These are phyloP conservation scores for Henicopernis longicauda DNA, from an alignment of 2,113 vertebrate species.

Conservation along the genomic window DNA sequence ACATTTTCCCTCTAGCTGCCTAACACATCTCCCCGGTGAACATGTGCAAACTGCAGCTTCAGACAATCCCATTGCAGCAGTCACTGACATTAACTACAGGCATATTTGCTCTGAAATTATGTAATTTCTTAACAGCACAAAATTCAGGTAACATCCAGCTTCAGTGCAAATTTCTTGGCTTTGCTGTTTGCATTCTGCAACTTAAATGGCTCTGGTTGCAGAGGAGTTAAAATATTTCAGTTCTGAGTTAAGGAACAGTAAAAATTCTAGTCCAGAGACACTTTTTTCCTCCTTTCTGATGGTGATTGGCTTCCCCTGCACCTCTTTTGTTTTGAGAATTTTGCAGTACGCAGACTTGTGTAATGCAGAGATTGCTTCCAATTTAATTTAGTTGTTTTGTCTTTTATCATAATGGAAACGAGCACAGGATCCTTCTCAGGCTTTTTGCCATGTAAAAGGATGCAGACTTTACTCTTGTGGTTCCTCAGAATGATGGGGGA, in stretches of 20 bases:
- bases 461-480: neutral
- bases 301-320: neutral
- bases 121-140: neutral
- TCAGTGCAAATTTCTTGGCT: neutral
- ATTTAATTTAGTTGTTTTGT: slow-evolving; percentile 91
- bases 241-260: slow-evolving; percentile 53
- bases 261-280: neutral
- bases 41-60: neutral
- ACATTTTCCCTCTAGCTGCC: neutral
- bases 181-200: neutral
- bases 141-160: neutral
- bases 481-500: neutral
- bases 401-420: slow-evolving; percentile 63
- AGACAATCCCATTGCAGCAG: neutral
- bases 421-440: slow-evolving; percentile 46
- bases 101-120: neutral
- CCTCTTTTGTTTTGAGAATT: slow-evolving; percentile 64
- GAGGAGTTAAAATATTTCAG: slow-evolving; percentile 65
- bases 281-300: neutral
- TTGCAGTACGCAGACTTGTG: slow-evolving; percentile 40
- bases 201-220: neutral
- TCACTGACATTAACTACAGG: neutral
- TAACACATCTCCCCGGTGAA: neutral
- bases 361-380: slow-evolving; percentile 78
- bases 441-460: neutral